Base-by-base conservation (phyloP, 2,113 vertebrate species). In the Istiophorus platypterus region DNA sequence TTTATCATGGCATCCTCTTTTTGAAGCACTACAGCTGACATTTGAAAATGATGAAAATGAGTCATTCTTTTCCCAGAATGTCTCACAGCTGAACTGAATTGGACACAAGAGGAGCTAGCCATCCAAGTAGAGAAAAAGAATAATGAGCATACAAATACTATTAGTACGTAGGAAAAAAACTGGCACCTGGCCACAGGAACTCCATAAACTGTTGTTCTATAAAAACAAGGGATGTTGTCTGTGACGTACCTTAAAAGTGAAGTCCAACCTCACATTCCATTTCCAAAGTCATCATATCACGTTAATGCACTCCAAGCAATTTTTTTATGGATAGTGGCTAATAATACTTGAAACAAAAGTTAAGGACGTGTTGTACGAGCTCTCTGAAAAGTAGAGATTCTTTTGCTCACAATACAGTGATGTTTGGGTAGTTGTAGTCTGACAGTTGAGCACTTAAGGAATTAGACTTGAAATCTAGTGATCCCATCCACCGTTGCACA, bases 201-300 rank as follows among this genome's bases (percentile, higher is more conserved):
- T 80, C 67, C 10, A 1, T 4, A 69, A 49, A 54, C 52, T 34
- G 39, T 24, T 59, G 41, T 47, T 86, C 59, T 49, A 37, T 54
- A 82, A 85, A n/a, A 80, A 69, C 34, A 59, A 58, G 9, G 64
- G 29, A 59, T 31, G 51, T 70, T 65, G 14, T 20, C 65, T 59
- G 54, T 54, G 63, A 84, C 11, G 10, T 51, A 71, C 27, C 34
- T 54, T 37, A 49, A 27, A 39, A 1, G 22, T 17, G 24, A 41
- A 13, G 31, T 65, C 26, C 14, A 5, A 52, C 52, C 14, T 63
- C 45, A 68, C 26, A 51, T 66, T 27, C 45, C 29, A 18, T 63
- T 17, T 26, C 12, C 17, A n/a, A 31, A 47, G 45, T 20, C 47
- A 39, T 73, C 31, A 26, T 17, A 56, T 57, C 13, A 34, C 1